A percentile compares a stretch with the other conserved stretches of the same genome.
These are phyloP conservation scores for Rhinoraja longicauda DNA, from an alignment of 2,797 vertebrate genomes.

Conservation along the genomic window DNA sequence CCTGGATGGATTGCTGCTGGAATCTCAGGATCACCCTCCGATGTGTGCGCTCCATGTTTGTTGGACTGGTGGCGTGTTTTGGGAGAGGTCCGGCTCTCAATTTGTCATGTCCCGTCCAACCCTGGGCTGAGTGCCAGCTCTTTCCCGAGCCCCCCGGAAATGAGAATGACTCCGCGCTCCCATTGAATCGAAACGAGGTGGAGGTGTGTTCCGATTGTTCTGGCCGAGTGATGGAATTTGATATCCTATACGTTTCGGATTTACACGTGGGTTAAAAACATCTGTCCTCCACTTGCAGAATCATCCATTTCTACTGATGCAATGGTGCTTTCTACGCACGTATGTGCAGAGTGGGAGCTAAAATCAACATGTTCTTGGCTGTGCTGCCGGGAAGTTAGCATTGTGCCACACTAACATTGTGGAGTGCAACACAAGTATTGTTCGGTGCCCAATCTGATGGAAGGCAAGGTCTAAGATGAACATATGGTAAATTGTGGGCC, in stretches of 20 bases:
- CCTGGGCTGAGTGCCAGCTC: neutral
- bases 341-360: neutral
- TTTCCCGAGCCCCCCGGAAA: neutral
- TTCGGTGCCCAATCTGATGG: neutral
- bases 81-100: neutral
- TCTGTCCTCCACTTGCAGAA: neutral
- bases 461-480: neutral
- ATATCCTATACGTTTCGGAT: neutral
- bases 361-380: neutral
- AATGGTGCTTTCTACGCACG: neutral
- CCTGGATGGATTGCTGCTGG: neutral
- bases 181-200: neutral
- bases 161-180: neutral
- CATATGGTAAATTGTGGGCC: neutral
- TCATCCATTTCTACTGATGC: neutral
- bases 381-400: neutral
- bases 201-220: neutral
- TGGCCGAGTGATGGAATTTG: too few relatives aligned
- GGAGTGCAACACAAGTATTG: too few relatives aligned
- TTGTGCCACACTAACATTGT: too few relatives aligned
- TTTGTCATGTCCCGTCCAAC: neutral
- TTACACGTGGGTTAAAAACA: neutral
- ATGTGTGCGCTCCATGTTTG: too few relatives aligned
- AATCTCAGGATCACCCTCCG: neutral
- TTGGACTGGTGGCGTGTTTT: neutral